phyloP scores from a whole-genome alignment of 2,113 vertebrate species.

The Saccopteryx leptura region DNA sequence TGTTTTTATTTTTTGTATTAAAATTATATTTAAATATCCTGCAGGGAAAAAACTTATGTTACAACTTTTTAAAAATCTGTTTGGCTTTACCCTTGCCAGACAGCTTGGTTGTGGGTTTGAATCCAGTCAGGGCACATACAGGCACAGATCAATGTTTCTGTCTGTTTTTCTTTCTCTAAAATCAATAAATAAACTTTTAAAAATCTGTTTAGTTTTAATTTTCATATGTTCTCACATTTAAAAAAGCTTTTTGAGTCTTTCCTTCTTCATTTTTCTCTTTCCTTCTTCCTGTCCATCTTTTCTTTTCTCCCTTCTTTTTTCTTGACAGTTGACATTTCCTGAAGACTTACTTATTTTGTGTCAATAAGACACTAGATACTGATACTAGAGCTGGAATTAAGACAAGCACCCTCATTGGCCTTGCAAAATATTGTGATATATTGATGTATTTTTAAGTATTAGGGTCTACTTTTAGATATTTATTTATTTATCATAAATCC shows the following conservation, averaged over 20 bases:
- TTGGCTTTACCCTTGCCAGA: neutral
- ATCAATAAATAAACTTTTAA: neutral
- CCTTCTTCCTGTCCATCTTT: neutral
- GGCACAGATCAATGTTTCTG: too few relatives aligned
- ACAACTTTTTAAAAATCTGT: neutral
- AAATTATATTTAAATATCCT: conserved; percentile 53
- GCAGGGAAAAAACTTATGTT: conserved; percentile 13
- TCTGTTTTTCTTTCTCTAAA: too few relatives aligned
- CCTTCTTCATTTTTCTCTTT: neutral
- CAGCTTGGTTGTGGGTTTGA: too few relatives aligned
- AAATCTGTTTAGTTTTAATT: neutral
- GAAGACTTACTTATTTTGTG: neutral
- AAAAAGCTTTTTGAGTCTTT: neutral
- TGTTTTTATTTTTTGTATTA: conserved; percentile 50
- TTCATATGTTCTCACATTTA: conserved; percentile 1
- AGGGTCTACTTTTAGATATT: neutral
- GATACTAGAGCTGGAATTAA: neutral
- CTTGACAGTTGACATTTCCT: neutral
- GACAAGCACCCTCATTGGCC: neutral
- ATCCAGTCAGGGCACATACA: too few relatives aligned
- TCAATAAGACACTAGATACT: neutral
- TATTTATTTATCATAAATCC: conserved; percentile 1
- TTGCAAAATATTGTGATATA: neutral
- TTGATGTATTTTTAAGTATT: neutral
- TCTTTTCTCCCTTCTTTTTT: neutral